A percentile compares a stretch with the other conserved stretches of the same genome.
Conservation (phyloP, 2,888 invertebrate genomes). For the Clitarchus hookeri region DNA sequence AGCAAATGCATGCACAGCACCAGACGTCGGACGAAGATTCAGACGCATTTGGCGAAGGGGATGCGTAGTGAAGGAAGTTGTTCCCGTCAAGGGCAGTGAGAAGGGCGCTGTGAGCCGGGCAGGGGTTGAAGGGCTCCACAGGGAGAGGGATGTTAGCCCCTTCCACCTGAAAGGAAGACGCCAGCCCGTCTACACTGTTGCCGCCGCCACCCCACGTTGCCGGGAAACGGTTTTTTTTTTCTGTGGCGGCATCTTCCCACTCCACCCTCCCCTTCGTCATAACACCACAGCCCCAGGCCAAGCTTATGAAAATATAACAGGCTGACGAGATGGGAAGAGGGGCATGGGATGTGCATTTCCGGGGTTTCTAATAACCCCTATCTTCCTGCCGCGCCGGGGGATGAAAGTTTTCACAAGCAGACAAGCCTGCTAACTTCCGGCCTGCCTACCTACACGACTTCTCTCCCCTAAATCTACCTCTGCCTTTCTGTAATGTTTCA, state of each 20-base stretch:
- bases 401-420: neutral
- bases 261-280: neutral
- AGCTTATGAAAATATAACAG: constrained; percentile 9
- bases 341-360: neutral
- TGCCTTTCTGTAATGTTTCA: too few relatives aligned
- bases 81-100: neutral
- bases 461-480: neutral
- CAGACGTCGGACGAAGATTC: too few relatives aligned
- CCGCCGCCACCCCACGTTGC: too few relatives aligned
- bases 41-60: too few relatives aligned
- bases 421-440: neutral
- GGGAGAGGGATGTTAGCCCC: neutral
- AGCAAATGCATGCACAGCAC: too few relatives aligned
- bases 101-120: neutral
- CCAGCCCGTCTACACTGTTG: neutral
- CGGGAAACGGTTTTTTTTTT: too few relatives aligned
- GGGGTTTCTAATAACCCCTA: constrained; percentile 6
- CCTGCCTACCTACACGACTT: neutral
- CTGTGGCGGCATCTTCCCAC: neutral
- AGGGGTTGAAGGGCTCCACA: neutral
- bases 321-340: neutral
- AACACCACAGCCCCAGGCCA: neutral
- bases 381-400: neutral
- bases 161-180: neutral
- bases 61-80: neutral